Evolutionary conservation across 2,888 invertebrate species (phyloP).

Genomic region (Malacosoma neustria): DNA sequence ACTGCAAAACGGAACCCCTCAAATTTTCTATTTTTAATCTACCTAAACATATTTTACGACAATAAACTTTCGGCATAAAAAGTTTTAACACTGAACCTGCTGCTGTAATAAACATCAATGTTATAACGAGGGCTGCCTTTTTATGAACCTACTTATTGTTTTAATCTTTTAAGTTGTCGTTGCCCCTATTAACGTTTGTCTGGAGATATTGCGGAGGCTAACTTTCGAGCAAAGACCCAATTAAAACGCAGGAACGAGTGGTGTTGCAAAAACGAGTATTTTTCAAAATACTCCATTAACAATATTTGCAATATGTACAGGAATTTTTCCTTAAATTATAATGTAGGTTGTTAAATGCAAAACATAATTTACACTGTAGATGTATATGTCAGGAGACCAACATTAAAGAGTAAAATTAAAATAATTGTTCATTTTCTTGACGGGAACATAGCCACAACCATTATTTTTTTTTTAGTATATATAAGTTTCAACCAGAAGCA

Average conservation of each 20-base stretch:
- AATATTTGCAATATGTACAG: too few species aligned
- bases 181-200: conserved; percentile 9
- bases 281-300: too few species aligned
- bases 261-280: background rate
- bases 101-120: conserved; percentile 39
- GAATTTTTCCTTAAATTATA: too few species aligned
- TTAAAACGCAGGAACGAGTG: too few species aligned
- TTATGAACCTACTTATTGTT: conserved; percentile 46
- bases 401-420: too few species aligned
- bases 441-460: too few species aligned
- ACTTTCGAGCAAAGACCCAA: conserved; percentile 3
- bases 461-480: too few species aligned
- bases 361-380: too few species aligned
- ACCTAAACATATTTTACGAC: conserved; percentile 61
- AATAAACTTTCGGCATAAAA: conserved; percentile 61
- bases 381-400: too few species aligned
- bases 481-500: too few species aligned
- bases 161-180: conserved; percentile 39
- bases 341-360: too few species aligned
- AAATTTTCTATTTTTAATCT: conserved; percentile 55
- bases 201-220: background rate
- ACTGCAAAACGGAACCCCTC: conserved; percentile 16
- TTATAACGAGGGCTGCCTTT: conserved; percentile 23
- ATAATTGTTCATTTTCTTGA: too few species aligned
- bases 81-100: conserved; percentile 47